Base-by-base conservation (phyloP, 2,113 vertebrate genomes). In the Cyanocitta stelleri region DNA sequence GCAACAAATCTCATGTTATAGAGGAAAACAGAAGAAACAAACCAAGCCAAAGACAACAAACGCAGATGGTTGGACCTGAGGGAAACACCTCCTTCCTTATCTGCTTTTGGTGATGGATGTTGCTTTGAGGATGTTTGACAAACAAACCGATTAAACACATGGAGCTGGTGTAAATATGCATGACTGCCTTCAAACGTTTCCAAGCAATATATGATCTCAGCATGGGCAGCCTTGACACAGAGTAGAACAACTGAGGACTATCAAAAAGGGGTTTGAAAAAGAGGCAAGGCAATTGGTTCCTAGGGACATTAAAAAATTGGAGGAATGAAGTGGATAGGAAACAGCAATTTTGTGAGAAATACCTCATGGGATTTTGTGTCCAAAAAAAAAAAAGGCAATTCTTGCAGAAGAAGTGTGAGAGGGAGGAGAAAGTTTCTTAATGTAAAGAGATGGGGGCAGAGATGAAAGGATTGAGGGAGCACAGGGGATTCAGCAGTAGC, bases 161-260 rank as follows among this genome's bases (percentile, higher is more conserved):
- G 58, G 44, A 66, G 32, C 49, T 84, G 46, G 41, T 88, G 33
- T n/a, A 90, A 77, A 51, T 86, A 77, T 7, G 30, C 22, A 3
- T 80, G 77, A 63, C 56, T 63, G 33, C 52, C 44, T 75, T 75
- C 24, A 86, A 88, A 92, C 26, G 15, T 61, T 93, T 82, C 29
- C 55, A 77, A 74, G 46, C 26, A 20, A 54, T 35, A 7, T 44
- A 15, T 72, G 83, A 77, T 62, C 64, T 89, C 52, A 59, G 43
- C 4, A 1, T 16, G 5, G 29, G 3, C 48, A 55, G 37, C 21
- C 23, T 52, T 7, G 4, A 22, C 35, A 66, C 30, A 35, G 5
- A 7, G 10, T 6, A 33, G 64, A 43, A 66, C 27, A 52, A 58
- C 8, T 12, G 21, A 30, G 72, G 37, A 76, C 3, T 2, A 83